Evolutionary conservation across 2,113 vertebrate species (phyloP), one percentile per base, ranked within the genome.

Genomic region (Carlito syrichta): DNA sequence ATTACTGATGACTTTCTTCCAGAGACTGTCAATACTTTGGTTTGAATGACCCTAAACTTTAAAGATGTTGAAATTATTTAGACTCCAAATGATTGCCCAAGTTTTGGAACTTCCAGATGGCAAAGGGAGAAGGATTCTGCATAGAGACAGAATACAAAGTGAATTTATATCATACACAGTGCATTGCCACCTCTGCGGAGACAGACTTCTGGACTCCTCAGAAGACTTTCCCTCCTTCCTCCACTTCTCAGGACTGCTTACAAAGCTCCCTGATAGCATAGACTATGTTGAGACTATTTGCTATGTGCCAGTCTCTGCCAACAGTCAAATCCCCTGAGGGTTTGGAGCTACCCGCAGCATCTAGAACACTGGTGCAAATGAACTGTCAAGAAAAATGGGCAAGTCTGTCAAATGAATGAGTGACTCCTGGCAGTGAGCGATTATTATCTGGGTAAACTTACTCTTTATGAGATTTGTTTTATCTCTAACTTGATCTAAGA

Each of bases 401-500:
- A 38, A 35, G 8, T n/a, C 32, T 90, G 66, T 58, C 83, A 62
- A 93, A 90, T 45, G 74, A 82, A 85, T 71, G 71, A 94, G 56
- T n/a, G 48, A 76, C 56, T 63, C 43, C 69, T 68, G 52, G 85
- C 52, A 74, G 50, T 8, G 11, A 43, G 25, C 22, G 20, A 38
- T 40, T 66, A 11, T 74, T 45, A 35, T 40, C 35, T 40, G 56
- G 88, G 78, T 38, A 88, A 89, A 54, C 35, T 9, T 85, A 23
- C 17, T 63, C 54, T 19, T 66, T n/a, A 22, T 23, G 85, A 45
- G 27, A 68, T 76, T 43, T 96, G 25, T 66, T 79, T 81, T 79
- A 83, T 81, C 77, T 88, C 30, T 82, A 76, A 74, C 71, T 86
- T 94, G 50, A 91, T 85, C 92, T 88, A 81, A 85, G 77, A 66